Evolutionary conservation across 2,888 invertebrate genomes (phyloP), one percentile per base, ranked within the genome.

Genomic region (Lypha dubia): DNA sequence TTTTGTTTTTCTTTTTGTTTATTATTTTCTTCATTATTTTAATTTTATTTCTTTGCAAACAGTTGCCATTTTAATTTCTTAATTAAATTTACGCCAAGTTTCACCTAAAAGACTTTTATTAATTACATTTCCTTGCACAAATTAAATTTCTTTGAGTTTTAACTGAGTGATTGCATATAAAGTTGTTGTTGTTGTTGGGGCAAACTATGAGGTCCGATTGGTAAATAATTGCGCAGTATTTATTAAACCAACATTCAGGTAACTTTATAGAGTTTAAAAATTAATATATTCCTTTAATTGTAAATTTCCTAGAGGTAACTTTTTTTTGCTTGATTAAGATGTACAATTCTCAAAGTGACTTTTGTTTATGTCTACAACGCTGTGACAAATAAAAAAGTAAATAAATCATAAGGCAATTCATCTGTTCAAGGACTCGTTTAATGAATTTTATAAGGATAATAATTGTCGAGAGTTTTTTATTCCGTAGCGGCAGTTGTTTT

Each of bases 41-140:
- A 44, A 53, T 68, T 75, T 58, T 20, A 62, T 56, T 56, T 68
- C 60, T 32, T 71, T 60, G 53, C 81, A 81, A 58, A 84, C 80
- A 81, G 76, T 77, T 84, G 84, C 81, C 58, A 63, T 80, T 84
- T 84, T 77, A 80, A 84, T 77, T 77, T 84, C 81, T 84, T 84
- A 84, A 84, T 81, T 80, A 84, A 84, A 73, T 84, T 84, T 84
- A 68, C 76, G 80, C 81, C 80, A 58, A 77, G 81, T 74, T 84
- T 63, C 73, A 81, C 81, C 81, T 84, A 49, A 84, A 84, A 84
- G 81, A 68, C 62, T 77, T 84, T 81, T 77, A 77, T 84, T 84
- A 84, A 84, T 84, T 84, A 73, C 76, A 80, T 60, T 76, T 80
- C 70, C 79, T 71, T 79, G 71, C 32, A 58, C 62, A 79, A 83